Evolutionary conservation across 2,113 vertebrate genomes (phyloP), one percentile per base, ranked within the genome.

Genomic region (Sigmodon hispidus): DNA sequence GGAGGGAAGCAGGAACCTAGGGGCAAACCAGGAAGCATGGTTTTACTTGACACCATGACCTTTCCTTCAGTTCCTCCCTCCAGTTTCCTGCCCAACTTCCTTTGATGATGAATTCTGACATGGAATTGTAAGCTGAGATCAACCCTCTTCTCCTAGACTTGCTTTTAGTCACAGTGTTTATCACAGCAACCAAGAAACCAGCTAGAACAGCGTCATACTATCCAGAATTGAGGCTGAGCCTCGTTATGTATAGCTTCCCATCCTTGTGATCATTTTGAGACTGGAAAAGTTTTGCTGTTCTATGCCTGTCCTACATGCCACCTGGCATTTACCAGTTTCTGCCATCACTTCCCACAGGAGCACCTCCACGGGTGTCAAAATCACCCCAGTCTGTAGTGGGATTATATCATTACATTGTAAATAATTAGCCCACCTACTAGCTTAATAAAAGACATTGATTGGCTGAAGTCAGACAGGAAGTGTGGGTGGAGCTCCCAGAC

Each of bases 261-360:
- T 5, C 45, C 43, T n/a, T 17, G 11, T 1, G 9, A 61, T 77
- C 4, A 2, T 21, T 29, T 31, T 24, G 19, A 19, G 36, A 4
- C 12, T 15, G 12, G 43, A 29, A 21, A 29, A 10, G 9, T 48
- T 29, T 26, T 15, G n/a, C n/a, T 3, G 1, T 6, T 3, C 0
- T 26, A 26, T 1, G 15, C 1, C 4, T 1, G 34, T 11, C 5
- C 31, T 29, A 4, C 0, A 16, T 2, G 4, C 5, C 5, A 2
- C 0, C 21, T n/a, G 52, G 3, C 34, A 36, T 61, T 59, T 3
- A 55, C 10, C 85, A 52, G 26, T 45, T 21, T 12, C 57, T 24
- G 50, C 21, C 4, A 2, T 2, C 36, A 72, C 70, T 21, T 10
- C 19, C 34, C 45, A 63, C 17, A 16, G 52, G 85, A 69, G 43